A percentile compares a stretch with the other conserved stretches of the same genome.
Evolutionary conservation across 2,888 invertebrate genomes (phyloP).

Genomic region (Drosophila peninsularis): DNA sequence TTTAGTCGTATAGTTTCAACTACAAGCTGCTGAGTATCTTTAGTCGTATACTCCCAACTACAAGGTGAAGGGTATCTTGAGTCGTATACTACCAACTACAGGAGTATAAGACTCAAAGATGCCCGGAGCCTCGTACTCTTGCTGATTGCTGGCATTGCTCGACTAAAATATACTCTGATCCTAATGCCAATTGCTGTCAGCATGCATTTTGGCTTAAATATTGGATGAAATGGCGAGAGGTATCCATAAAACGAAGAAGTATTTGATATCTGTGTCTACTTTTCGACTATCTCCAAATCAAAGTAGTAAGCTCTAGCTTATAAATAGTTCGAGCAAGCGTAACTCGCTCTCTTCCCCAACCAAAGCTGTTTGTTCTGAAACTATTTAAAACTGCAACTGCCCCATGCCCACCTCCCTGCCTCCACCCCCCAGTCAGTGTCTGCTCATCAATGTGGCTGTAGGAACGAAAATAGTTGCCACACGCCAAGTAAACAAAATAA

Average conservation of each 20-base stretch:
- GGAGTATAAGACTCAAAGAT: too few species aligned
- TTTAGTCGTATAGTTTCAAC: too few species aligned
- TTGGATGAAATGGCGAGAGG: too few species aligned
- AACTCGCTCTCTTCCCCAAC: not conserved
- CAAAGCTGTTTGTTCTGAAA: not conserved
- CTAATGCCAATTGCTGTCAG: too few species aligned
- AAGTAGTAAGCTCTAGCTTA: not conserved
- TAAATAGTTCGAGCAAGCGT: not conserved
- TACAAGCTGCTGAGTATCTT: too few species aligned
- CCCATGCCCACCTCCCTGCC: not conserved
- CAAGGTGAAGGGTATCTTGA: too few species aligned
- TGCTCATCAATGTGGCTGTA: constrained; percentile 34
- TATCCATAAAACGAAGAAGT: too few species aligned
- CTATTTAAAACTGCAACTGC: not conserved
- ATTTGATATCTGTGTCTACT: not conserved
- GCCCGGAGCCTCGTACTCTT: too few species aligned
- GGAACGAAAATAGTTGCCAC: constrained; percentile 36
- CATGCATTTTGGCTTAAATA: not conserved
- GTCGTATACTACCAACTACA: too few species aligned
- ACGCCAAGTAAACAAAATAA: constrained; percentile 70
- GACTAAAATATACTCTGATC: not conserved
- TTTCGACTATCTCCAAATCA: not conserved
- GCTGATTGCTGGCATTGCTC: not conserved
- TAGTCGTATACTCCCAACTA: too few species aligned
- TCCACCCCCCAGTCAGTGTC: not conserved